Evolutionary conservation across 1,140 invertebrate species (phyloP).

Genomic region (Trichogramma pretiosum): DNA sequence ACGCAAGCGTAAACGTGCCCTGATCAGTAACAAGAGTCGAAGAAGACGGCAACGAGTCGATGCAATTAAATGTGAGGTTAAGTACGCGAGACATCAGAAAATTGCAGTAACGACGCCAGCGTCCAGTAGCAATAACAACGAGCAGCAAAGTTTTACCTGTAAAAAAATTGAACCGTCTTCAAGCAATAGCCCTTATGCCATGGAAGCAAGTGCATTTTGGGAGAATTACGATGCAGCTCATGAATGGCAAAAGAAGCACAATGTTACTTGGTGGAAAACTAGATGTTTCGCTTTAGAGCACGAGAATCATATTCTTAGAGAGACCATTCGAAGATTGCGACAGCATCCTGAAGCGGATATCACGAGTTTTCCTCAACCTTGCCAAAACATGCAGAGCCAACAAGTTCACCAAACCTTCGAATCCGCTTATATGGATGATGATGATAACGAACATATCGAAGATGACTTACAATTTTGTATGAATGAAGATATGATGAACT

Average conservation of each 20-base stretch:
- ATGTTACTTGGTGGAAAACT: conserved; percentile 57
- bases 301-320: conserved; percentile 53
- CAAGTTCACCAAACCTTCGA: too few relatives aligned
- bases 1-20: conserved; percentile 23
- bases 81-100: conserved; percentile 19
- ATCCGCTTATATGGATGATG: too few relatives aligned
- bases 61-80: conserved; percentile 32
- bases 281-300: conserved; percentile 53
- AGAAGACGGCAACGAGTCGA: conserved; percentile 16
- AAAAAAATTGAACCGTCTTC: conserved; percentile 5
- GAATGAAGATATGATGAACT: conserved; percentile 56
- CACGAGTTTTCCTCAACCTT: background rate
- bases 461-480: conserved; percentile 50
- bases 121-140: background rate
- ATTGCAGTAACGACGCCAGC: background rate
- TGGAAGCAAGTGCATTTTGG: conserved; percentile 36
- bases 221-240: conserved; percentile 37
- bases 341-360: conserved; percentile 16
- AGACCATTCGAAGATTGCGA: conserved; percentile 34
- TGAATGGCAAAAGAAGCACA: conserved; percentile 42
- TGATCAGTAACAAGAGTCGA: conserved; percentile 22
- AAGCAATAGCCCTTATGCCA: too few relatives aligned
- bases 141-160: background rate
- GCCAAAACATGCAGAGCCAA: background rate
- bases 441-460: conserved; percentile 12